phyloP scores from a whole-genome alignment of 23 tunicate genomes.

The Pegea sp. region DNA sequence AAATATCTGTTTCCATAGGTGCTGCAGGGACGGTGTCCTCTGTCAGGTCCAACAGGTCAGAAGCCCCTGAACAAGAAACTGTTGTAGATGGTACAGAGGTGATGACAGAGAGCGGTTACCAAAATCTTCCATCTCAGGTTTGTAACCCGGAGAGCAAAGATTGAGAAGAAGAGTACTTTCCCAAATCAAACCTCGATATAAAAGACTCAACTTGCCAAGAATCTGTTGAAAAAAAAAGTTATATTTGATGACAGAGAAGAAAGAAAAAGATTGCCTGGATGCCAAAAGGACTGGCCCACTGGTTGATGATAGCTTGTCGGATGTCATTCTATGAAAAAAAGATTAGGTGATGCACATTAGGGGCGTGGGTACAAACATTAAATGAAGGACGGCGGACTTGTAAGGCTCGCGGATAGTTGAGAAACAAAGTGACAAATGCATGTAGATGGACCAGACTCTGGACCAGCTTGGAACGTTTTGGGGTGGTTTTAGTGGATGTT shows the following conservation, averaged over 20 bases:
- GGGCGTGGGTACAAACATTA: too few species aligned
- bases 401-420: slow-evolving; percentile 43
- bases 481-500: too few species aligned
- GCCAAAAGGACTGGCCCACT: slow-evolving; percentile 64
- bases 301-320: slow-evolving; percentile 30
- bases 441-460: slow-evolving; percentile 59
- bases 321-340: slow-evolving; percentile 50
- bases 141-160: slow-evolving; percentile 51
- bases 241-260: background rate
- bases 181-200: slow-evolving; percentile 86
- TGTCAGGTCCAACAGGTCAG: too few species aligned
- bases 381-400: slow-evolving; percentile 41
- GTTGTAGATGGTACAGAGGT: too few species aligned
- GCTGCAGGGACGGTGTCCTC: too few species aligned
- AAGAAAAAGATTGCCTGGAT: slow-evolving; percentile 16
- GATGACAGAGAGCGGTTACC: slow-evolving; percentile 8
- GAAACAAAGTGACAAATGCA: slow-evolving; percentile 56
- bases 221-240: too few species aligned
- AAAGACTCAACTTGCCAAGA: slow-evolving; percentile 24
- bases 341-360: background rate
- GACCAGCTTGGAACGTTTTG: too few species aligned
- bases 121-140: slow-evolving; percentile 26
- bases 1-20: too few species aligned
- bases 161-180: slow-evolving; percentile 67
- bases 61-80: too few species aligned